Conservation (phyloP, 92 coral and sea anemone genomes). For the Blastomussa wellsi region DNA sequence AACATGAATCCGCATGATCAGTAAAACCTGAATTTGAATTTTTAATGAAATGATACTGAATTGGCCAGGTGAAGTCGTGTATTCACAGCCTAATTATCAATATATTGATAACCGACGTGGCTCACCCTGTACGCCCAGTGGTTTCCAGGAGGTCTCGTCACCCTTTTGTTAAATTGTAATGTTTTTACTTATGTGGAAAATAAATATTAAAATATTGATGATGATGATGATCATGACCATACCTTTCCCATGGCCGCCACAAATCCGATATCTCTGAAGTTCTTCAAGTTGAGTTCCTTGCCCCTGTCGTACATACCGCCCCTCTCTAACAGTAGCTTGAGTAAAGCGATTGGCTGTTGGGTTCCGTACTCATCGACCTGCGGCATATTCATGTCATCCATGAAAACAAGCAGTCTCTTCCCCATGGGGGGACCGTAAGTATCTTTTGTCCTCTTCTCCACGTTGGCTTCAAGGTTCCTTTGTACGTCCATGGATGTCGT, state of each 20-base stretch:
- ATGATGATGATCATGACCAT: not conserved
- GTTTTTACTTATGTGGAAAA: too few relatives aligned
- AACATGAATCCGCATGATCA: too few relatives aligned
- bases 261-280: conserved; percentile 95
- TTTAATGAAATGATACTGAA: too few relatives aligned
- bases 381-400: conserved; percentile 99
- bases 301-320: conserved; percentile 99
- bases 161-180: too few relatives aligned
- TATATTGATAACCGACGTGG: too few relatives aligned
- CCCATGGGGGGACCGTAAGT: conserved; percentile 99
- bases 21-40: too few relatives aligned
- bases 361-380: conserved; percentile 99
- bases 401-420: conserved; percentile 91
- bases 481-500: conserved; percentile 99
- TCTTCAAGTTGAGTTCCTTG: conserved; percentile 92
- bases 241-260: conserved; percentile 99
- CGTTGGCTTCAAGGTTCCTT: conserved; percentile 98
- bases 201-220: too few relatives aligned
- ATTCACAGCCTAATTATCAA: too few relatives aligned
- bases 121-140: too few relatives aligned
- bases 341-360: conserved; percentile 96
- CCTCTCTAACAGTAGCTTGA: conserved; percentile 88
- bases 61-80: too few relatives aligned
- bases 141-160: too few relatives aligned
- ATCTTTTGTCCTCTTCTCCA: conserved; percentile 97